These are phyloP conservation scores for Bicyclus anynana DNA, from an alignment of 1,140 invertebrate genomes.

Conservation along the genomic window DNA sequence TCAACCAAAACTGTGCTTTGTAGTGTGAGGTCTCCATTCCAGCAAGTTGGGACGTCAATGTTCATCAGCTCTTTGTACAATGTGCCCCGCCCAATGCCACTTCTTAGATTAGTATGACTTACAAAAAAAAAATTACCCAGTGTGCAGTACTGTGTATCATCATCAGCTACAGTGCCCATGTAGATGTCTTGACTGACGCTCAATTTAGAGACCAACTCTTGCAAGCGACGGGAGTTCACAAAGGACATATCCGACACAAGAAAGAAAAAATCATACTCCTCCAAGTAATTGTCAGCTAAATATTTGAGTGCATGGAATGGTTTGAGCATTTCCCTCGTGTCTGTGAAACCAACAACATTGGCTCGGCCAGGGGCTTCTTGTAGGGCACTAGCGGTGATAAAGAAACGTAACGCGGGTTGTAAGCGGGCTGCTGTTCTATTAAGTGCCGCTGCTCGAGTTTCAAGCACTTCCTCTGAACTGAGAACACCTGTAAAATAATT, in stretches of 20 bases:
- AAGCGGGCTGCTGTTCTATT: slow-evolving; percentile 80
- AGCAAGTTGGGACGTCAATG: too few relatives aligned
- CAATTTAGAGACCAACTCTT: slow-evolving; percentile 78
- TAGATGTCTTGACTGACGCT: slow-evolving; percentile 76
- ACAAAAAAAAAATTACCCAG: slow-evolving; percentile 76
- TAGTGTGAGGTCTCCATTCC: too few relatives aligned
- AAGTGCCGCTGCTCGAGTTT: slow-evolving; percentile 74
- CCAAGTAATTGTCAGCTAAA: slow-evolving; percentile 90
- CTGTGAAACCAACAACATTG: slow-evolving; percentile 79
- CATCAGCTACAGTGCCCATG: slow-evolving; percentile 86
- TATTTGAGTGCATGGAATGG: slow-evolving; percentile 93
- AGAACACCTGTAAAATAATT: slow-evolving; percentile 30
- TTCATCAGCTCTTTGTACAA: too few relatives aligned
- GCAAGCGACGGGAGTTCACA: slow-evolving; percentile 82
- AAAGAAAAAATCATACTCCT: slow-evolving; percentile 94
- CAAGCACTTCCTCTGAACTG: slow-evolving; percentile 41
- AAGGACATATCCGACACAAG: slow-evolving; percentile 84
- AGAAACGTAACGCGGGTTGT: slow-evolving; percentile 82
- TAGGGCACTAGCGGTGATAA: slow-evolving; percentile 84
- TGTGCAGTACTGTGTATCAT: slow-evolving; percentile 89
- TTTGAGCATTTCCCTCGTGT: slow-evolving; percentile 84
- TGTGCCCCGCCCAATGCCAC: too few relatives aligned
- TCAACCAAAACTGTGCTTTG: too few relatives aligned
- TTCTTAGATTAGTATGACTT: background rate
- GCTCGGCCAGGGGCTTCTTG: slow-evolving; percentile 24